phyloP scores from a whole-genome alignment of 1,140 invertebrate species.

The Aphidius gifuensis region DNA sequence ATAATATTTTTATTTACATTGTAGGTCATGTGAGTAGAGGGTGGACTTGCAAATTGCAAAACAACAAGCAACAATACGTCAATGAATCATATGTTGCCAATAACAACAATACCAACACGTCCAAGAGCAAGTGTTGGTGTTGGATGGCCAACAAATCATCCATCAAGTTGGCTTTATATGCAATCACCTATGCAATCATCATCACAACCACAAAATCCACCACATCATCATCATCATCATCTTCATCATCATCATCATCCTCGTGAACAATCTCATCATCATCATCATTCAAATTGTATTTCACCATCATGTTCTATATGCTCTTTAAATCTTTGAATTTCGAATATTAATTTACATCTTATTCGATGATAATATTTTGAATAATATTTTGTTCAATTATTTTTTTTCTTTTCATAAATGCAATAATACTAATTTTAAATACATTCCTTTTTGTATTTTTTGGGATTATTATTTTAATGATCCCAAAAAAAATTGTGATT shows the following conservation, averaged over 20 bases:
- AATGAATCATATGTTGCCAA: slow-evolving; percentile 31
- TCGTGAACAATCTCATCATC: slow-evolving; percentile 40
- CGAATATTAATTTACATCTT: too few species aligned
- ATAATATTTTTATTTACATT: neutral
- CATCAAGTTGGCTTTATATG: slow-evolving; percentile 39
- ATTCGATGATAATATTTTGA: too few species aligned
- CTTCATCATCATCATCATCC: slow-evolving; percentile 39
- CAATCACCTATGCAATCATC: slow-evolving; percentile 34
- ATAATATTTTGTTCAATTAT: neutral
- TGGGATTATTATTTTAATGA: neutral
- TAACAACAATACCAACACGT: slow-evolving; percentile 21
- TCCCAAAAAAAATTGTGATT: slow-evolving; percentile 2
- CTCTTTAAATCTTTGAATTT: slow-evolving; percentile 52
- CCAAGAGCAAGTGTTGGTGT: slow-evolving; percentile 32
- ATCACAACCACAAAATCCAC: slow-evolving; percentile 34
- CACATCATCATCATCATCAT: slow-evolving; percentile 39
- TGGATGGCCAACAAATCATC: slow-evolving; percentile 31
- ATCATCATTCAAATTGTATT: slow-evolving; percentile 48
- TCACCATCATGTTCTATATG: slow-evolving; percentile 57
- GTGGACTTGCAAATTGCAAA: slow-evolving; percentile 47
- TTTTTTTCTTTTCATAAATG: neutral
- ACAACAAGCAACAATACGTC: slow-evolving; percentile 33
- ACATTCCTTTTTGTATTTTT: slow-evolving; percentile 1
- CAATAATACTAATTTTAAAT: neutral
- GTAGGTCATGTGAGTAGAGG: slow-evolving; percentile 61